phyloP scores from a whole-genome alignment of 2,113 vertebrate genomes.

The Halcyon malimbica region DNA sequence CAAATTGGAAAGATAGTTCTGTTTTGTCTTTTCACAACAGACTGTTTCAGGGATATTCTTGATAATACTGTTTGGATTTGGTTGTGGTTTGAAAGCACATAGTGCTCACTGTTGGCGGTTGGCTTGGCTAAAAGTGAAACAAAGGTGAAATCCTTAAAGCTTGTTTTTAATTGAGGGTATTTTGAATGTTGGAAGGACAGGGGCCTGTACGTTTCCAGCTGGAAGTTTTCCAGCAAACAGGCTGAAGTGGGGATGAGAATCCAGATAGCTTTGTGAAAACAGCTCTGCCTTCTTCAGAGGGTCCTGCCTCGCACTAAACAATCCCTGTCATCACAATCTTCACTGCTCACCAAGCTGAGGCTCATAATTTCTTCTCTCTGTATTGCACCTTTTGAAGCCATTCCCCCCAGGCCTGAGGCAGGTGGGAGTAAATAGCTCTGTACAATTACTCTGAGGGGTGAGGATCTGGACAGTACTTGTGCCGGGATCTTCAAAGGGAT shows the following conservation, averaged over 20 bases:
- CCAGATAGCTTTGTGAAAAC: neutral
- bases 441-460: neutral
- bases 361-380: too few species aligned
- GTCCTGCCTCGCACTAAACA: neutral
- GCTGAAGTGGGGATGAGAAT: neutral
- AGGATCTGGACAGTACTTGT: neutral
- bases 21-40: too few species aligned
- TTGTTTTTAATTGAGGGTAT: neutral
- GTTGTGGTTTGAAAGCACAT: neutral
- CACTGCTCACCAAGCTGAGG: neutral
- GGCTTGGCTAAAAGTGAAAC: neutral
- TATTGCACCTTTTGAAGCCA: neutral
- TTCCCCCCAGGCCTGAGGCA: too few species aligned
- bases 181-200: neutral
- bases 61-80: neutral
- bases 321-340: neutral
- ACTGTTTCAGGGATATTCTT: neutral
- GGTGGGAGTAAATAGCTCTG: neutral
- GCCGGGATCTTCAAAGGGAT: neutral
- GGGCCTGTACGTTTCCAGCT: neutral
- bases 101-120: neutral
- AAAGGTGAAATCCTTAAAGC: neutral
- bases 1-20: too few species aligned
- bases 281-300: neutral
- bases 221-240: neutral